These are phyloP conservation scores for Nicator chloris DNA, from an alignment of 2,113 vertebrate species.

Conservation along the genomic window DNA sequence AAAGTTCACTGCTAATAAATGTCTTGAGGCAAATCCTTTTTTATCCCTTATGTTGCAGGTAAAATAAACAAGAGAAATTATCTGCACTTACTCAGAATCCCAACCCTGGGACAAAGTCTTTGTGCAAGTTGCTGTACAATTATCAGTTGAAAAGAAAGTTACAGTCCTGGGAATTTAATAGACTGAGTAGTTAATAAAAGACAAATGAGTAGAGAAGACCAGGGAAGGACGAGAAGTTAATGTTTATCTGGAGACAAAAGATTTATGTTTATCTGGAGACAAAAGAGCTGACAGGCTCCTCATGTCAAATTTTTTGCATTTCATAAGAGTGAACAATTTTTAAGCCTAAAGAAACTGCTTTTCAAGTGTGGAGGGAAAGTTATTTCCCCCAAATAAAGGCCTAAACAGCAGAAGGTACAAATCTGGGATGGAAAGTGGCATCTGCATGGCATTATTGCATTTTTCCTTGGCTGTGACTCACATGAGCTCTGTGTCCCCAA, in stretches of 20 bases:
- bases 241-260: not conserved
- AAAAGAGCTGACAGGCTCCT: not conserved
- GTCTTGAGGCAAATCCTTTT: not conserved
- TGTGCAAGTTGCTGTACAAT: not conserved
- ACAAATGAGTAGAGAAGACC: not conserved
- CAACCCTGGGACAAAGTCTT: not conserved
- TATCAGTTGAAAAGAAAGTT: not conserved
- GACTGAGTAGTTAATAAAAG: not conserved
- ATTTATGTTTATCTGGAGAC: not conserved
- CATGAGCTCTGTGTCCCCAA: not conserved
- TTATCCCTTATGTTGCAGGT: not conserved
- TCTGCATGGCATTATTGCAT: not conserved
- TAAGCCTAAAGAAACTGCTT: not conserved
- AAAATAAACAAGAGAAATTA: conserved; percentile 4
- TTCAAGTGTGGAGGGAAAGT: not conserved
- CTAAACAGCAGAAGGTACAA: not conserved
- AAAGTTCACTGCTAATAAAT: not conserved
- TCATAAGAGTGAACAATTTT: not conserved
- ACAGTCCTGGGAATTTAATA: not conserved
- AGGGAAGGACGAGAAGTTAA: not conserved
- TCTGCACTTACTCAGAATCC: not conserved
- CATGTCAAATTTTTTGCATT: not conserved
- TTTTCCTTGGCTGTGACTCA: not conserved
- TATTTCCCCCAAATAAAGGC: not conserved
- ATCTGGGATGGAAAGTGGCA: not conserved